A percentile compares a stretch with the other conserved stretches of the same genome.
Evolutionary conservation across 2,888 invertebrate genomes (phyloP).

Genomic region (Cheilosia soror): DNA sequence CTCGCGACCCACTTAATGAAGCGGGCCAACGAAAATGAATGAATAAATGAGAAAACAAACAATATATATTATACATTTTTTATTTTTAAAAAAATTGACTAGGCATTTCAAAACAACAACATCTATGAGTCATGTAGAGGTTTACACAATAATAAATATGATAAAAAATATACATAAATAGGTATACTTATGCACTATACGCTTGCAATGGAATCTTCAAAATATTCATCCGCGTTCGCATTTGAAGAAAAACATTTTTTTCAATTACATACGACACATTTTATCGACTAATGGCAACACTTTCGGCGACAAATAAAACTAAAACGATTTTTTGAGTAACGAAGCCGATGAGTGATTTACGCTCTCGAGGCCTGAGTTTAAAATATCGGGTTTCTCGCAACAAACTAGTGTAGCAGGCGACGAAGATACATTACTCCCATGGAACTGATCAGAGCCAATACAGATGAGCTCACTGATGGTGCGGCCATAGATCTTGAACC

Average conservation of each 20-base stretch:
- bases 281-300: constrained; percentile 14
- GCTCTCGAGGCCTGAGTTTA: constrained; percentile 11
- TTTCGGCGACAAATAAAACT: constrained; percentile 23
- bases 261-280: constrained; percentile 17
- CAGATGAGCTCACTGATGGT: constrained; percentile 49
- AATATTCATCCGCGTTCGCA: not conserved
- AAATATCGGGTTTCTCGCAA: not conserved
- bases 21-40: no score
- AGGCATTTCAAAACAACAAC: constrained; percentile 46
- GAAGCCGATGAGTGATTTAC: constrained; percentile 5
- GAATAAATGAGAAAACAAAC: no score
- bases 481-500: constrained; percentile 40
- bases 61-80: constrained; percentile 15
- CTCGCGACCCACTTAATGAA: no score
- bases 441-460: constrained; percentile 31
- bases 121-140: constrained; percentile 13
- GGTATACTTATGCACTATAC: constrained; percentile 8
- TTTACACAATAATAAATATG: constrained; percentile 29
- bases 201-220: constrained; percentile 4
- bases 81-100: constrained; percentile 53
- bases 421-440: constrained; percentile 68
- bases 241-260: constrained; percentile 4
- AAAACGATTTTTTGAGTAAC: constrained; percentile 10
- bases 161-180: constrained; percentile 26
- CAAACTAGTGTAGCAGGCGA: constrained; percentile 48